phyloP scores from a whole-genome alignment of 1,140 invertebrate genomes.

The Leptonema lineaticorne region DNA sequence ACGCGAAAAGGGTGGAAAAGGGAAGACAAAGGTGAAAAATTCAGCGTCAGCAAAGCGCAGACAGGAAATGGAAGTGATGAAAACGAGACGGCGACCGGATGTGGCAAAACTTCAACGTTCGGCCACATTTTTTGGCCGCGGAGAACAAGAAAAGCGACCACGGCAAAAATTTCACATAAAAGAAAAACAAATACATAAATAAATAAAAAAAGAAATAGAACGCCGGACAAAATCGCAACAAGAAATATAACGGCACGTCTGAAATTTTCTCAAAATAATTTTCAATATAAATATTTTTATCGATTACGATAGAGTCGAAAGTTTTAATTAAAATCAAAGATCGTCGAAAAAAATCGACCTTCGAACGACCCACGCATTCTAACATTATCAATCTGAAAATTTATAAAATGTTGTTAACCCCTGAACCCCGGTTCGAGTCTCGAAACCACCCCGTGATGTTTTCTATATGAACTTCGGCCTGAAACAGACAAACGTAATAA shows the following conservation, averaged over 20 bases:
- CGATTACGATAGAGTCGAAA: too few relatives aligned
- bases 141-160: too few relatives aligned
- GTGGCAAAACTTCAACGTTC: neutral
- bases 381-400: too few relatives aligned
- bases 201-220: neutral
- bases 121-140: neutral
- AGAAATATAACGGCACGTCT: neutral
- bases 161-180: too few relatives aligned
- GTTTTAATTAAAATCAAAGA: too few relatives aligned
- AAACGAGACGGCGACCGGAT: neutral
- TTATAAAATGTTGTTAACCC: neutral
- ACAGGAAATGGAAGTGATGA: neutral
- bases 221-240: neutral
- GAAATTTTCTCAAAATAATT: too few relatives aligned
- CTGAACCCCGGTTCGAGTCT: too few relatives aligned
- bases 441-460: neutral
- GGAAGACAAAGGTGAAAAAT: neutral
- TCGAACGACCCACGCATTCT: too few relatives aligned
- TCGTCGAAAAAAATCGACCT: too few relatives aligned
- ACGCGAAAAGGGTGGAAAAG: too few relatives aligned
- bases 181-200: too few relatives aligned
- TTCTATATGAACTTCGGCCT: neutral
- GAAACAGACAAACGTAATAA: constrained; percentile 1
- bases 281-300: too few relatives aligned
- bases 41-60: neutral